A percentile compares a stretch with the other conserved stretches of the same genome.
These are phyloP conservation scores for Chunga burmeisteri DNA, from an alignment of 2,113 vertebrate species.

Conservation along the genomic window DNA sequence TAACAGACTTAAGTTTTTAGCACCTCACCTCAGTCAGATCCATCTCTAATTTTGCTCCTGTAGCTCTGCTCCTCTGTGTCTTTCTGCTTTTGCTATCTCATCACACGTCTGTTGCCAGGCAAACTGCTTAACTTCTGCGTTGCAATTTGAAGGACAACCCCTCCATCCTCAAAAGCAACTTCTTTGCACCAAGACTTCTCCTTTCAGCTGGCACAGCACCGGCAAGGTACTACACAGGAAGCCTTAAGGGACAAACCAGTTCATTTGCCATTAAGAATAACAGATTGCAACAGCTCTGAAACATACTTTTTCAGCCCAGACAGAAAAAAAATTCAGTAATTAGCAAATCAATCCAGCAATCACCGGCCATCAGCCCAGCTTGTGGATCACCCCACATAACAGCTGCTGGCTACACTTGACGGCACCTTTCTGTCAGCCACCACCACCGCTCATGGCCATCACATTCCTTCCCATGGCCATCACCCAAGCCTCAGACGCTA, in stretches of 20 bases:
- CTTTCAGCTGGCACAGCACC: not conserved
- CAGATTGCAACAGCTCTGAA: not conserved
- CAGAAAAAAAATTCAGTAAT: not conserved
- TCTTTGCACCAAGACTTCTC: not conserved
- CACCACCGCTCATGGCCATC: not conserved
- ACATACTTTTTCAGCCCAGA: not conserved
- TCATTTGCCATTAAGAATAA: not conserved
- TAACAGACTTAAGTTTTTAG: not conserved
- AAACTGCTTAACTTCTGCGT: not conserved
- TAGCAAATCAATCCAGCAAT: not conserved
- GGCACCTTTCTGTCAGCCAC: not conserved
- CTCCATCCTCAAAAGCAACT: not conserved
- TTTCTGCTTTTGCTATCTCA: not conserved
- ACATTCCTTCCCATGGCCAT: not conserved
- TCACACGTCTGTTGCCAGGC: not conserved
- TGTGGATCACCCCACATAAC: not conserved
- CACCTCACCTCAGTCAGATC: not conserved
- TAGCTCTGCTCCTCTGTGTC: not conserved
- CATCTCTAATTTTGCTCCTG: slow-evolving; percentile 1
- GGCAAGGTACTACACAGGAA: not conserved
- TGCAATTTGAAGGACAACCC: not conserved
- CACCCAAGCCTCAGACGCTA: not conserved
- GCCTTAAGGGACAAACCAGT: not conserved
- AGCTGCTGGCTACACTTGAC: not conserved
- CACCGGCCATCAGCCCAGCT: not conserved